Evolutionary conservation across 2,113 vertebrate species (phyloP).

Genomic region (Agelaius phoeniceus): DNA sequence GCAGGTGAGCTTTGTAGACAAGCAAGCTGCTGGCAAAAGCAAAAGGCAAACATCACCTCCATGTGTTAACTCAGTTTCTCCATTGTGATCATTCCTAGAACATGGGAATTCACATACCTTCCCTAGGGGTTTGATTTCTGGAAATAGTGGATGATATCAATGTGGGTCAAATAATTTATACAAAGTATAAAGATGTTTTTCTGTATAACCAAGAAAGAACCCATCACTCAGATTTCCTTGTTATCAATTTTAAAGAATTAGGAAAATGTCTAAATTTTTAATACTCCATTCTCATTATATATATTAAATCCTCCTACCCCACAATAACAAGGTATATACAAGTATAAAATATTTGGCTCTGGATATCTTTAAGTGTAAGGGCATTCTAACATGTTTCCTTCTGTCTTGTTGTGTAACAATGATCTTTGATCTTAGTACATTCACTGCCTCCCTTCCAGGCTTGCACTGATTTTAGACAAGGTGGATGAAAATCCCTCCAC

Average conservation of each 20-base stretch:
- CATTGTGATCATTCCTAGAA: background rate
- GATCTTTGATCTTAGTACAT: background rate
- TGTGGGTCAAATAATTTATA: background rate
- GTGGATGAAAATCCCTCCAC: background rate
- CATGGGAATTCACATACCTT: background rate
- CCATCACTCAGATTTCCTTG: background rate
- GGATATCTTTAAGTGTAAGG: background rate
- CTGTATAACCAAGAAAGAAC: background rate
- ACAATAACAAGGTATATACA: background rate
- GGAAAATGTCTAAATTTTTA: background rate
- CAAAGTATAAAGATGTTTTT: background rate
- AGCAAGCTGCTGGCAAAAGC: background rate
- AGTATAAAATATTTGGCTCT: background rate
- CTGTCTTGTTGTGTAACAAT: background rate
- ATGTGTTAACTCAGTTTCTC: background rate
- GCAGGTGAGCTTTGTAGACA: background rate
- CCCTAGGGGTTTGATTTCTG: background rate
- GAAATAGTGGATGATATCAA: background rate
- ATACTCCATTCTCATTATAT: background rate
- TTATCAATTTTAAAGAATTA: background rate
- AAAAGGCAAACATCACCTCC: background rate
- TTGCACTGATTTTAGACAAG: background rate
- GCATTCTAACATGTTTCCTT: background rate
- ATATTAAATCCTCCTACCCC: background rate
- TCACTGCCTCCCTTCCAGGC: background rate